Evolutionary conservation across 2,888 invertebrate genomes (phyloP), one percentile per base, ranked within the genome.

Genomic region (Epicampocera succincta): DNA sequence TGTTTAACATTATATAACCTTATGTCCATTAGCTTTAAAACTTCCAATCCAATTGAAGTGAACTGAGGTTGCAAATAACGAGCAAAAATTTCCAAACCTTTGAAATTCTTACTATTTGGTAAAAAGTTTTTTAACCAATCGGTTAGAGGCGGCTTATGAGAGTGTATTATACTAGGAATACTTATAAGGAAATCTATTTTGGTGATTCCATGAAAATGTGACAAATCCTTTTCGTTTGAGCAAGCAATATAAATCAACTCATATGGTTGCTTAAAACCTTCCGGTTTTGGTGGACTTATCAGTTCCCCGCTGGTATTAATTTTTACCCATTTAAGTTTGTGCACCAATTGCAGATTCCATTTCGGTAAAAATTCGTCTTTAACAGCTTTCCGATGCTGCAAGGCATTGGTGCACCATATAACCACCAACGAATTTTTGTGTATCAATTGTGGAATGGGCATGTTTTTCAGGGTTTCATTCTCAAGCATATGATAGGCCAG

Each of bases 351-450:
- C 0, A 98, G 92, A 12, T 94, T 93, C 98, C 98, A 98, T 42
- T 91, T 90, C 0, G 95, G 94, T 87, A 99, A 94, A 85, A 98
- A 93, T n/a, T 94, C 90, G 5, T 94, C 92, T 85, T 93, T 92
- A 25, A 98, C 92, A 78, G 94, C 93, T 11, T 93, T 89, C 69
- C 95, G 92, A 88, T 96, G 95, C 85, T 93, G 94, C 2, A 91
- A 89, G 17, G 96, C 94, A 91, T 99, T 99, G 13, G 99, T 99
- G 87, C 97, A 97, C 99, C 99, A 99, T 44, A 98, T 93, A 13
- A 94, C 95, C 12, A 98, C 92, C 2, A 98, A 88, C 44, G 95
- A 94, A 84, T 93, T 92, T 0, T 92, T 87, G 50, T 92, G 91
- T 33, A 95, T 90, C 0, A 97, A 91, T 12, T 92, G 88, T n/a